Percentiles rank a stretch among this genome's conserved stretches.
Conservation (phyloP, 2,113 vertebrate species). For the Haplochromis vanheusdeni region DNA sequence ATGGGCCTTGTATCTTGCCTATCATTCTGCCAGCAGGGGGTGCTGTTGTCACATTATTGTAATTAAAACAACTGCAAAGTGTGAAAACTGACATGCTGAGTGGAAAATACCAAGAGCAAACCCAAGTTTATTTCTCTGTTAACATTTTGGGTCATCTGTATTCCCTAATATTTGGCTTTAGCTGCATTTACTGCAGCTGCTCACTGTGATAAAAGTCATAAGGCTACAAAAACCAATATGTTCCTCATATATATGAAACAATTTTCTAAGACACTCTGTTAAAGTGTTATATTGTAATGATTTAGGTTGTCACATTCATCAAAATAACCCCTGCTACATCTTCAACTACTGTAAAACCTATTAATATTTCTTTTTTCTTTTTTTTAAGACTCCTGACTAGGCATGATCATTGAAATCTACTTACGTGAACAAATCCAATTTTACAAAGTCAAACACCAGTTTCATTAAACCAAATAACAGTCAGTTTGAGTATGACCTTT, state of each 20-base stretch:
- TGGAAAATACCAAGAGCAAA: not conserved
- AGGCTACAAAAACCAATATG: not conserved
- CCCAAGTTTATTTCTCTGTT: not conserved
- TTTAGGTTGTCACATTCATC: not conserved
- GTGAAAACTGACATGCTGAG: not conserved
- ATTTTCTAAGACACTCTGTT: not conserved
- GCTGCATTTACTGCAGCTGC: not conserved
- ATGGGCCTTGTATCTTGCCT: not conserved
- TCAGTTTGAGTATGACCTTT: not conserved
- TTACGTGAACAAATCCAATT: not conserved
- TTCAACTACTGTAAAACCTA: not conserved
- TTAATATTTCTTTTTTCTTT: not conserved
- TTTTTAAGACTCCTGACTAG: not conserved
- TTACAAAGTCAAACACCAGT: not conserved
- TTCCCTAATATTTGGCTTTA: not conserved
- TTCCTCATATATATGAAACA: not conserved
- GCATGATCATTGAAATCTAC: not conserved
- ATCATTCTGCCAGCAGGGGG: constrained; percentile 54
- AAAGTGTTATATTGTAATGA: not conserved
- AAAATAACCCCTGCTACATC: not conserved
- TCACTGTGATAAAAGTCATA: not conserved
- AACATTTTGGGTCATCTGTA: not conserved
- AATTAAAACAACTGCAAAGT: not conserved
- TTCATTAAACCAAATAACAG: not conserved
- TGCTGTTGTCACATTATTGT: constrained; percentile 48